phyloP scores from a whole-genome alignment of 2,113 vertebrate species.

The Muntiacus muntjak region DNA sequence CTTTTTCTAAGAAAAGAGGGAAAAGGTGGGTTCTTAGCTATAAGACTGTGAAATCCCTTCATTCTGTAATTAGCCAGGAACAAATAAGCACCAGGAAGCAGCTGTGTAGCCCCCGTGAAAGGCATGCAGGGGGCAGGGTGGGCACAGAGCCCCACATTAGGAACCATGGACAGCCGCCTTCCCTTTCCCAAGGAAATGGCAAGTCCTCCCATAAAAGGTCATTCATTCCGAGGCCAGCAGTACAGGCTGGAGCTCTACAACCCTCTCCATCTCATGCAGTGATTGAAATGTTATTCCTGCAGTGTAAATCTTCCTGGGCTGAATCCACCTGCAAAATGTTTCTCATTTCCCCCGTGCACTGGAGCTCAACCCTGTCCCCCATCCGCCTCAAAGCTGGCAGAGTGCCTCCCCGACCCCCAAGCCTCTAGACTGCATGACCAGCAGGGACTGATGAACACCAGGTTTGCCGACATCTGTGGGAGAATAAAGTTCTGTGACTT shows the following conservation, averaged over 20 bases:
- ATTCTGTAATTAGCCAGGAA: constrained; percentile 29
- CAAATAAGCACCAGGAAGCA: background rate
- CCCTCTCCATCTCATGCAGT: background rate
- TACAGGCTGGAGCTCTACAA: background rate
- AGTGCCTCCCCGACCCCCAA: background rate
- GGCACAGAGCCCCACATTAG: background rate
- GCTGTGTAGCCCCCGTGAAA: background rate
- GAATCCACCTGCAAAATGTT: background rate
- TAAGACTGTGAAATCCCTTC: constrained; percentile 7
- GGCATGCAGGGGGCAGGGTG: background rate
- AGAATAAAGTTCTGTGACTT: background rate
- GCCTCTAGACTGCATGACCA: background rate
- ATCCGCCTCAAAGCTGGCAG: background rate
- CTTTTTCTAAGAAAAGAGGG: background rate
- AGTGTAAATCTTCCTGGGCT: background rate
- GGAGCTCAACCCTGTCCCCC: background rate
- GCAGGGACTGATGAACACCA: background rate
- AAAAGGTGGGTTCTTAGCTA: background rate
- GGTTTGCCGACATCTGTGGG: background rate
- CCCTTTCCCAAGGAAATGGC: background rate
- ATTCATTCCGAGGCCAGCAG: background rate
- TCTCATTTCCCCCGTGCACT: background rate
- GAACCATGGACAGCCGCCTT: background rate
- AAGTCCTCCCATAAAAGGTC: background rate
- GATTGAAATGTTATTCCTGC: background rate